These are phyloP conservation scores for Alouatta palliata DNA, from an alignment of 2,113 vertebrate genomes.

Conservation along the genomic window DNA sequence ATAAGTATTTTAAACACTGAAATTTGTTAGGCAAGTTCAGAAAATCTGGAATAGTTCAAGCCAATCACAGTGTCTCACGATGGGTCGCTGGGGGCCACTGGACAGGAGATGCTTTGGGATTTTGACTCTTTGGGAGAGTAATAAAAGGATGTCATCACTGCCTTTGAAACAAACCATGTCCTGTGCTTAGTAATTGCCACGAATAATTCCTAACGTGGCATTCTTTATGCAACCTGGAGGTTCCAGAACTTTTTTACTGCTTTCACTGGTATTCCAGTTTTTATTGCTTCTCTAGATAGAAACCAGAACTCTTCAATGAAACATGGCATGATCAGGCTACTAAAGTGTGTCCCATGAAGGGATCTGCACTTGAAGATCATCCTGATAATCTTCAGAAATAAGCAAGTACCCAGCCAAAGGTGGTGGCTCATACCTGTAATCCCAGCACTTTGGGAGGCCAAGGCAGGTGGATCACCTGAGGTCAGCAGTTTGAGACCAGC, in stretches of 20 bases:
- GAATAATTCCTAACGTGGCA: background rate
- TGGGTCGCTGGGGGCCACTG: too few species aligned
- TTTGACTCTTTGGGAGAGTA: background rate
- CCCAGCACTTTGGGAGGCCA: too few species aligned
- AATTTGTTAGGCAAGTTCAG: background rate
- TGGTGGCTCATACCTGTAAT: too few species aligned
- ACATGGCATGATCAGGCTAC: background rate
- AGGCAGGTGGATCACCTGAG: too few species aligned
- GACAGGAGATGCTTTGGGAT: background rate
- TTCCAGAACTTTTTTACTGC: background rate
- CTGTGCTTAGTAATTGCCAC: background rate
- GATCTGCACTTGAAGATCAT: background rate
- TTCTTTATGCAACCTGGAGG: background rate
- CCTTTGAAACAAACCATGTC: background rate
- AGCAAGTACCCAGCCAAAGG: background rate
- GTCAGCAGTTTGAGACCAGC: too few species aligned
- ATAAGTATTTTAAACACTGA: constrained; percentile 23
- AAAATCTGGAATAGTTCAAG: background rate
- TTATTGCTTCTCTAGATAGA: background rate
- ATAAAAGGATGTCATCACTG: background rate
- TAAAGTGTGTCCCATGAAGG: background rate
- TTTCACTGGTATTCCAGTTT: background rate
- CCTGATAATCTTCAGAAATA: background rate
- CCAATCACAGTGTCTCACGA: background rate
- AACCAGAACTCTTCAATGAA: constrained; percentile 14